Conservation (phyloP, 2,797 vertebrate genomes). For the Australoheros facetus region DNA sequence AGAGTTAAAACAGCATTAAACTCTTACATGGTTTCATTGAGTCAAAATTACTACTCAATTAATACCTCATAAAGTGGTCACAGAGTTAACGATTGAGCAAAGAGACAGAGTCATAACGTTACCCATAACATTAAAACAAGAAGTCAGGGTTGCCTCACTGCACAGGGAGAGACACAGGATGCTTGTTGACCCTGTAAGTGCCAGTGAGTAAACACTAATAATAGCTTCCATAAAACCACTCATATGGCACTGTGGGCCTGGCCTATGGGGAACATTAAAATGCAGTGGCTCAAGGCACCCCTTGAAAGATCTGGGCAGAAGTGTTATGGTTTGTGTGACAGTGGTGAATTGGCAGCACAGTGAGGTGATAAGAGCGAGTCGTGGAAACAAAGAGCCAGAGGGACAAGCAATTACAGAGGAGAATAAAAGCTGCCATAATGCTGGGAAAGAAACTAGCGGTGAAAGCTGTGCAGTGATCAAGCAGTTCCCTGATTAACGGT, state of each 20-base stretch:
- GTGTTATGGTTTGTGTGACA: slow-evolving; percentile 51
- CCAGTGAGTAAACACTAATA: slow-evolving; percentile 82
- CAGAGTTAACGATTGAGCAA: slow-evolving; percentile 79
- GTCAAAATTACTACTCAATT: slow-evolving; percentile 82
- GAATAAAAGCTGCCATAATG: slow-evolving; percentile 64
- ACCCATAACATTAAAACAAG: slow-evolving; percentile 76
- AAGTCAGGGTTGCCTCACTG: slow-evolving; percentile 68
- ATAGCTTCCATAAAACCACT: slow-evolving; percentile 79
- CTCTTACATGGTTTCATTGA: slow-evolving; percentile 76
- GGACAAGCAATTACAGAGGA: slow-evolving; percentile 74
- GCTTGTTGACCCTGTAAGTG: slow-evolving; percentile 69
- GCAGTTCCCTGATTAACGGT: slow-evolving; percentile 55
- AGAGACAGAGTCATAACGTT: slow-evolving; percentile 75
- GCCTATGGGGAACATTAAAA: slow-evolving; percentile 76
- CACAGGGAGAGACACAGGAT: slow-evolving; percentile 66
- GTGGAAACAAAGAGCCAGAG: slow-evolving; percentile 64
- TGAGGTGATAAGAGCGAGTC: slow-evolving; percentile 61
- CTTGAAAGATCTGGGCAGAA: slow-evolving; percentile 52
- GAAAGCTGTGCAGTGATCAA: slow-evolving; percentile 45
- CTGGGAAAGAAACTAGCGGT: slow-evolving; percentile 46
- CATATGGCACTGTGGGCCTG: slow-evolving; percentile 68
- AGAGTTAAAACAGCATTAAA: slow-evolving; percentile 76
- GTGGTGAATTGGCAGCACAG: slow-evolving; percentile 50
- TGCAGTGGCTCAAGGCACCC: slow-evolving; percentile 56
- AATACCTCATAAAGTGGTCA: slow-evolving; percentile 82